Evolutionary conservation across 2,113 vertebrate species (phyloP).

Genomic region (Sinocyclocheilus maitianheensis): DNA sequence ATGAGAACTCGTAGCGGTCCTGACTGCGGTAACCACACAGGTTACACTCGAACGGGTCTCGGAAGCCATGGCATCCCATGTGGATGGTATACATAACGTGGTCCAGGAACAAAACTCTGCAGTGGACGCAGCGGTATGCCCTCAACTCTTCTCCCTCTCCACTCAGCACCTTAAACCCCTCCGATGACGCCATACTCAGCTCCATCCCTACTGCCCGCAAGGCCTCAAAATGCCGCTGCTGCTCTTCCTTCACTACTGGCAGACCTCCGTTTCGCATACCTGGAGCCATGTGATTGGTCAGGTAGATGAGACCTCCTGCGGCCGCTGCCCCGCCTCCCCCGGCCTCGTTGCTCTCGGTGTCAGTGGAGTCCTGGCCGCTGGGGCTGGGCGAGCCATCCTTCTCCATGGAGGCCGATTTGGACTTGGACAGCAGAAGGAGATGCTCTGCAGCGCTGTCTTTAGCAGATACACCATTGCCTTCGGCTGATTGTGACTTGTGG

Average conservation of each 20-base stretch:
- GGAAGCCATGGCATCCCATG: constrained; percentile 98
- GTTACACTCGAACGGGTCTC: constrained; percentile 98
- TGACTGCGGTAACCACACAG: constrained; percentile 96
- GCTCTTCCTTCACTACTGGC: constrained; percentile 88
- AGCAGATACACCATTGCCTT: constrained; percentile 73
- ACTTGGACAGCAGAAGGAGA: constrained; percentile 92
- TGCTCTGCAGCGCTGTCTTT: constrained; percentile 94
- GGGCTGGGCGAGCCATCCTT: constrained; percentile 92
- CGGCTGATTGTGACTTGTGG: constrained; percentile 78
- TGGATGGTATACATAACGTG: constrained; percentile 99
- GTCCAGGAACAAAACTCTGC: constrained; percentile 95
- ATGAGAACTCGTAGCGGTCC: constrained; percentile 99
- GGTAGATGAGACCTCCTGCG: constrained; percentile 88
- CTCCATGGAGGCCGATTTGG: constrained; percentile 90
- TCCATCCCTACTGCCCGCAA: constrained; percentile 80
- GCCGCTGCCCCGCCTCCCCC: constrained; percentile 49
- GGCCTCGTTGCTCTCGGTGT: constrained; percentile 92
- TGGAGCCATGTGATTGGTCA: constrained; percentile 90
- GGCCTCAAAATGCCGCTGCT: constrained; percentile 85
- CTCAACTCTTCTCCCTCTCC: constrained; percentile 86
- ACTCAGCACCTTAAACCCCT: constrained; percentile 89
- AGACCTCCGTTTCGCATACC: constrained; percentile 88
- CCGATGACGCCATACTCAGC: constrained; percentile 76
- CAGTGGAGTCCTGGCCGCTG: constrained; percentile 96
- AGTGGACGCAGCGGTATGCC: constrained; percentile 93